Percentiles rank a stretch among this genome's conserved stretches.
Conservation (phyloP, 2,113 vertebrate genomes). For the Hyperopisus bebe region DNA sequence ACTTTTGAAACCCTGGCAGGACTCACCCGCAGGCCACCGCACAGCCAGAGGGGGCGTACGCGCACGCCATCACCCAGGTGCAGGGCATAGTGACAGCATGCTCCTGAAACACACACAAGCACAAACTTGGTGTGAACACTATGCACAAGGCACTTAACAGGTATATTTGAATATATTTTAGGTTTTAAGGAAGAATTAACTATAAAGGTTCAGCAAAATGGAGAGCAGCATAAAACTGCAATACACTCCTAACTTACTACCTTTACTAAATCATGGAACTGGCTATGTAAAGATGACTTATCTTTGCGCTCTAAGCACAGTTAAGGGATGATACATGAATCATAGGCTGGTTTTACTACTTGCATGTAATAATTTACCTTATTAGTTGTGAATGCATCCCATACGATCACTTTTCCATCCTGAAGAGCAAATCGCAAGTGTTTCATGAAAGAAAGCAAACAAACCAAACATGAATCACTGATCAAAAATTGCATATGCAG, state of each 20-base stretch:
- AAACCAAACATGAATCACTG: background rate
- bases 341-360: background rate
- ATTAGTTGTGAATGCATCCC: conserved; percentile 98
- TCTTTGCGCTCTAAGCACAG: background rate
- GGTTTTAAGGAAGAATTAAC: background rate
- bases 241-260: background rate
- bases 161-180: background rate
- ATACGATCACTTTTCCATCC: conserved; percentile 98
- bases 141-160: background rate
- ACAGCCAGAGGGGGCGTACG: conserved; percentile 91
- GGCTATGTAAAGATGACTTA: background rate
- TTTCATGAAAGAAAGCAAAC: conserved; percentile 1
- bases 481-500: background rate
- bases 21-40: conserved; percentile 97
- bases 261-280: background rate
- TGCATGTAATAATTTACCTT: conserved; percentile 66
- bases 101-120: conserved; percentile 69
- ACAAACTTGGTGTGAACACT: conserved; percentile 20
- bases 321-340: background rate
- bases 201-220: background rate
- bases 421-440: conserved; percentile 45
- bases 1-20: background rate
- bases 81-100: conserved; percentile 98
- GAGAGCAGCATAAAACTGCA: background rate
- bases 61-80: conserved; percentile 98